These are phyloP conservation scores for Drosophila affinis DNA, from an alignment of 2,888 invertebrate genomes.

Conservation along the genomic window DNA sequence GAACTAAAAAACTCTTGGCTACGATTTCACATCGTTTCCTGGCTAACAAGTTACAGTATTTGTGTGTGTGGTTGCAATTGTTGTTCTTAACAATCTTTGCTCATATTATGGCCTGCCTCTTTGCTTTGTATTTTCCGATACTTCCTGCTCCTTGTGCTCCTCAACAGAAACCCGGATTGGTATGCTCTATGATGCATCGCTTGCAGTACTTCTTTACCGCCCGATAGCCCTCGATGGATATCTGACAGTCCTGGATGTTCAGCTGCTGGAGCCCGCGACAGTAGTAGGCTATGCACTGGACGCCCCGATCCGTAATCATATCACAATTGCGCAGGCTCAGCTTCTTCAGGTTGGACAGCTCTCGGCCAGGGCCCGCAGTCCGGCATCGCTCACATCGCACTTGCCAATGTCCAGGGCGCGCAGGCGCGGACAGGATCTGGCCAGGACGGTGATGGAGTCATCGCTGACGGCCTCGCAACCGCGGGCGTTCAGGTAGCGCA, in stretches of 20 bases:
- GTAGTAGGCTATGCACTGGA: constrained; percentile 94
- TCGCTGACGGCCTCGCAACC: constrained; percentile 98
- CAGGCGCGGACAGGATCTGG: constrained; percentile 92
- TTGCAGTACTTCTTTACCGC: constrained; percentile 97
- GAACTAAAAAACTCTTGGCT: constrained; percentile 10
- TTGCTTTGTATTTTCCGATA: constrained; percentile 33
- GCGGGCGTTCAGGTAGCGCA: constrained; percentile 94
- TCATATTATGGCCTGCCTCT: constrained; percentile 73
- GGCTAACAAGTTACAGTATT: constrained; percentile 7
- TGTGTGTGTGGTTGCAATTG: constrained; percentile 22
- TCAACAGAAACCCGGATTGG: constrained; percentile 95
- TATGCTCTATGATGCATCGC: constrained; percentile 96
- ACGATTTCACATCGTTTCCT: not conserved
- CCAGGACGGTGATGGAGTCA: constrained; percentile 93
- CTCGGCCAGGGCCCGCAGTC: constrained; percentile 92
- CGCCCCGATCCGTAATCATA: constrained; percentile 94
- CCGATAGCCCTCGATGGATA: constrained; percentile 94
- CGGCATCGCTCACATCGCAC: constrained; percentile 96
- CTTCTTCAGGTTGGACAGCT: constrained; percentile 95
- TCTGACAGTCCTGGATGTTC: constrained; percentile 96
- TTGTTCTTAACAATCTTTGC: constrained; percentile 63
- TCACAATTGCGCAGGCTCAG: constrained; percentile 95
- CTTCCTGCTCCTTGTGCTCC: not conserved
- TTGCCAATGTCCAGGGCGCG: constrained; percentile 96
- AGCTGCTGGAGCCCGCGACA: constrained; percentile 95